Percentiles rank a stretch among this genome's conserved stretches.
Evolutionary conservation across 2,888 invertebrate genomes (phyloP).

Genomic region (Ephialtes manifestator): DNA sequence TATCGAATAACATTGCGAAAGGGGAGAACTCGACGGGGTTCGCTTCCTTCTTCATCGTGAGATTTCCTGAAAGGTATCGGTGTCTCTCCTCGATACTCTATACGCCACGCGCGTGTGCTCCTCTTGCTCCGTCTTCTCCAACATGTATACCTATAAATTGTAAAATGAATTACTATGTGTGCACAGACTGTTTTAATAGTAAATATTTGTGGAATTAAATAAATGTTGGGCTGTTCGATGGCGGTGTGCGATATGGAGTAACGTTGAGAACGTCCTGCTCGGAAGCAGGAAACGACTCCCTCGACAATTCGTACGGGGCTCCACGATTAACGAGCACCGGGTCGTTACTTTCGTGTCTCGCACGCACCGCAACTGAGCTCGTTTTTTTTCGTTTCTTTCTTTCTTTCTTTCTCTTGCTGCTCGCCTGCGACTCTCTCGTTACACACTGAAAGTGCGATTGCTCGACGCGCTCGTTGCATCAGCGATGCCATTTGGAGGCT

Average conservation of each 20-base stretch:
- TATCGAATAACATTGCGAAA: constrained; percentile 58
- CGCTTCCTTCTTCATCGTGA: constrained; percentile 30
- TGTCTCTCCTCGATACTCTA: constrained; percentile 39
- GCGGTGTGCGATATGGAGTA: constrained; percentile 1
- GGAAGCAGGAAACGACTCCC: constrained; percentile 57
- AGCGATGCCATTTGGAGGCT: constrained; percentile 38
- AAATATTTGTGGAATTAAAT: constrained; percentile 1
- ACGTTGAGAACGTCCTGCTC: constrained; percentile 38
- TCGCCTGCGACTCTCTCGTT: constrained; percentile 22
- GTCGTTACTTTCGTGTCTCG: constrained; percentile 57
- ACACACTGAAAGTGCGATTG: constrained; percentile 62
- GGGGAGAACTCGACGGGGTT: constrained; percentile 49
- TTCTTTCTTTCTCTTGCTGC: not conserved
- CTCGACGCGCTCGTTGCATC: constrained; percentile 62
- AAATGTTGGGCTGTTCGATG: not conserved
- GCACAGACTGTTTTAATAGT: constrained; percentile 1
- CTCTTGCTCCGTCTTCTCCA: not conserved
- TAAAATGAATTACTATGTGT: not conserved
- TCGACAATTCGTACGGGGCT: constrained; percentile 50
- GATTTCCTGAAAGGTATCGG: constrained; percentile 62
- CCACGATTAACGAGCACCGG: constrained; percentile 44
- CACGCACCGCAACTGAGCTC: constrained; percentile 35
- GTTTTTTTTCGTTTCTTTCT: constrained; percentile 6
- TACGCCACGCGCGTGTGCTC: not conserved
- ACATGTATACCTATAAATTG: not conserved